Conservation (phyloP, 2,797 vertebrate genomes). For the Neosilurus hyrtlii region DNA sequence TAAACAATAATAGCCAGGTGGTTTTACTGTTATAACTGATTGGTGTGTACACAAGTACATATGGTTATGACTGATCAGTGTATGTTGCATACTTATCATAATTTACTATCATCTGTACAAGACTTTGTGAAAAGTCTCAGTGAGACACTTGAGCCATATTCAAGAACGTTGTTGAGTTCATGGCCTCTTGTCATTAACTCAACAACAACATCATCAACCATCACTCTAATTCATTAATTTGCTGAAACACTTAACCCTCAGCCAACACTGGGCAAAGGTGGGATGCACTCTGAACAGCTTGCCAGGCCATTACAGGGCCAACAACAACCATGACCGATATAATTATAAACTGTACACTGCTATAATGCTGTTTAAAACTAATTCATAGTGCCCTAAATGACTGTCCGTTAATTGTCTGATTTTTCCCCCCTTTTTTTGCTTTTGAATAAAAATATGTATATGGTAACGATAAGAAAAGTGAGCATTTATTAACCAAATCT, state of each 20-base stretch:
- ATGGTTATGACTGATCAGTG: no score
- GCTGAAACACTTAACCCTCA: no score
- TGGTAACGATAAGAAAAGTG: not conserved
- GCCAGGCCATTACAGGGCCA: no score
- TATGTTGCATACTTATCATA: not conserved
- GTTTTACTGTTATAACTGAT: no score
- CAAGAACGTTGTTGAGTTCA: not conserved
- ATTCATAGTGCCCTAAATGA: not conserved
- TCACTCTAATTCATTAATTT: no score
- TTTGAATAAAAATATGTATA: not conserved
- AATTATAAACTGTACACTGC: not conserved
- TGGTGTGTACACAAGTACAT: no score
- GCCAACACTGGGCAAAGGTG: no score
- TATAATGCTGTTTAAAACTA: not conserved
- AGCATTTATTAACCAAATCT: not conserved
- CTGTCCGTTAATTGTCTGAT: not conserved
- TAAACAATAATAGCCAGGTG: no score
- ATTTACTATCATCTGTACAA: not conserved
- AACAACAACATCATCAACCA: not conserved
- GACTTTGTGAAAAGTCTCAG: not conserved
- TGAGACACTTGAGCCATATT: no score
- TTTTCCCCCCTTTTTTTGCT: not conserved
- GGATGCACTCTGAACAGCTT: no score
- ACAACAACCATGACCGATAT: no score
- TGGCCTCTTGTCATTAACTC: not conserved